Conservation (phyloP, 2,797 vertebrate species). For the Aratinga solstitialis region DNA sequence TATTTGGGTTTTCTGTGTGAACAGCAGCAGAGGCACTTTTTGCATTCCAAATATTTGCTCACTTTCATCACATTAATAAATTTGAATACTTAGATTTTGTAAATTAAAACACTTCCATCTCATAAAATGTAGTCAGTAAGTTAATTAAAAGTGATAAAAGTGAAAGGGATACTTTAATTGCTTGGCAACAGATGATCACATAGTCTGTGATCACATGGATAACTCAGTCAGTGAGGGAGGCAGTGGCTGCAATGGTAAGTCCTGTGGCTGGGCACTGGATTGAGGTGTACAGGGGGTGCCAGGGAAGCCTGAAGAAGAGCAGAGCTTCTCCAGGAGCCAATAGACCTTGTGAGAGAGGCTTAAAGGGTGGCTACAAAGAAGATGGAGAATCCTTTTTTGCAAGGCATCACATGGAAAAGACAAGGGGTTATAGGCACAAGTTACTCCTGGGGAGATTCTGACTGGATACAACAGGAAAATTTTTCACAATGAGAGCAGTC, state of each 20-base stretch:
- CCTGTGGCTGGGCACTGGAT: neutral
- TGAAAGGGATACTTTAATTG: neutral
- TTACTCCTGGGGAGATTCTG: neutral
- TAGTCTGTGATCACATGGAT: neutral
- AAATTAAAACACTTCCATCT: neutral
- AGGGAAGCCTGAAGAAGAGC: neutral
- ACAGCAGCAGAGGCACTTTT: neutral
- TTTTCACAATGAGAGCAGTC: neutral
- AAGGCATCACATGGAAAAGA: neutral
- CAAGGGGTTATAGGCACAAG: too few relatives aligned
- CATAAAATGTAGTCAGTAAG: neutral
- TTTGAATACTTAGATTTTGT: neutral
- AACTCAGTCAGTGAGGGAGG: too few relatives aligned
- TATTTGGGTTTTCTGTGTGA: constrained; percentile 5
- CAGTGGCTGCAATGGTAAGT: accelerated
- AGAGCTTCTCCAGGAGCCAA: neutral
- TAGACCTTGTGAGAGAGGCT: neutral
- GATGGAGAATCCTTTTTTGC: neutral
- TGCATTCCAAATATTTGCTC: neutral
- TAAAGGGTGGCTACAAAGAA: neutral
- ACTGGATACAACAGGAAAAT: neutral
- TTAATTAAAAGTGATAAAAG: neutral
- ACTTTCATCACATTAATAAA: neutral
- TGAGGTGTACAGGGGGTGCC: neutral
- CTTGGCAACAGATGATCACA: neutral